These are phyloP conservation scores for Mesopsocus fuscifrons DNA, from an alignment of 2,888 invertebrate species.

Conservation along the genomic window DNA sequence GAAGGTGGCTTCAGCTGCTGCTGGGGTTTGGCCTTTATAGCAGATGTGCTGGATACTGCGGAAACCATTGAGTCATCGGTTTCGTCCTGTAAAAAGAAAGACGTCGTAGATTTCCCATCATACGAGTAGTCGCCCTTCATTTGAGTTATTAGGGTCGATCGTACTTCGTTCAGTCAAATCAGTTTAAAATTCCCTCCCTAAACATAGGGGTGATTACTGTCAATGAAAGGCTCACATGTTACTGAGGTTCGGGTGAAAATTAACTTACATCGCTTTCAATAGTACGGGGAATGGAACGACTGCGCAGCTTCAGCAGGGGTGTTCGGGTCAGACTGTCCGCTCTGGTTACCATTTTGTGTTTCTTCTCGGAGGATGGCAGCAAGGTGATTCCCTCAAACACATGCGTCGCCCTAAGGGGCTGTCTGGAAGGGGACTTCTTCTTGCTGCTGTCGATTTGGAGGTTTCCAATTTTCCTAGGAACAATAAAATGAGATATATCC, in stretches of 20 bases:
- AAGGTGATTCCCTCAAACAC: constrained; percentile 1
- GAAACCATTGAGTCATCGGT: neutral
- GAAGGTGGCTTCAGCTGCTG: too few species aligned
- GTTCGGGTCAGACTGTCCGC: neutral
- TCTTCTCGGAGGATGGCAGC: neutral
- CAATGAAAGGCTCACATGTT: too few species aligned
- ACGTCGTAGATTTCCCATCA: too few species aligned
- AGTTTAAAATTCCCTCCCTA: too few species aligned
- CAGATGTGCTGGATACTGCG: neutral
- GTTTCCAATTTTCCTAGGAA: neutral
- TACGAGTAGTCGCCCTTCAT: too few species aligned
- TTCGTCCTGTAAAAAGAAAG: too few species aligned
- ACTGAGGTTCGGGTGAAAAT: too few species aligned
- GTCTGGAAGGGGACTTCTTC: neutral
- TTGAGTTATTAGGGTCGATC: too few species aligned
- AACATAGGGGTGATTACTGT: too few species aligned
- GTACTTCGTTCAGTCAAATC: too few species aligned
- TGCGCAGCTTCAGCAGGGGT: neutral
- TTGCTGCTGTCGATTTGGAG: neutral
- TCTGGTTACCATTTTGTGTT: constrained; percentile 3
- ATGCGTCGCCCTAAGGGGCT: neutral
- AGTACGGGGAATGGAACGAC: neutral
- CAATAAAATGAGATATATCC: too few species aligned
- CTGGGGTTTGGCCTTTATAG: too few species aligned
- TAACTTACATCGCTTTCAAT: neutral